Evolutionary conservation across 2,113 vertebrate species (phyloP), one percentile per base, ranked within the genome.

Genomic region (Callithrix jacchus): DNA sequence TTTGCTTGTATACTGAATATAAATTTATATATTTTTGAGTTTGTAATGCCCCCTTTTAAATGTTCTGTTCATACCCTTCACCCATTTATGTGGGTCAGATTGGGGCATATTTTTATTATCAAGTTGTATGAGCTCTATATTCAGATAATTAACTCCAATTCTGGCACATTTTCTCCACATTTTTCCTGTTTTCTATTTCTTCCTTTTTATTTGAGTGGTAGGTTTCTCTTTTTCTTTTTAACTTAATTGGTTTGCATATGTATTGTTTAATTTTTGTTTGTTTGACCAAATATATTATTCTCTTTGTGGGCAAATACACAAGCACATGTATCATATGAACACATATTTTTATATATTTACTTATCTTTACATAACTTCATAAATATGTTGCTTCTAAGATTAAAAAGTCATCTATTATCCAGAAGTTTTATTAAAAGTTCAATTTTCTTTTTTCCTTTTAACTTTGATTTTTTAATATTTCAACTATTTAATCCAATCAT

Each of bases 381-480:
- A 84, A 82, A 37, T 92, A 77, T 83, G 92, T 92, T 84, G 2
- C 17, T 83, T 76, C 37, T 82, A 64, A 64, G n/a, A 13, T 71
- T 77, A 77, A 70, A 80, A 91, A 74, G 2, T 92, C 47, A 70
- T 42, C 42, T 76, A 5, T 70, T 7, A 56, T n/a, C 17, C 49
- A 83, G 27, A 88, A 70, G 6, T 88, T 84, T 96, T 8, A 92
- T 82, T 25, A 68, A 74, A 56, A 61, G 8, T 0, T 54, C 27
- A 81, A 1, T 56, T 86, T 90, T 37, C 47, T 71, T 93, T 25
- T 30, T 61, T 17, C 45, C 56, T 76, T 71, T 77, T 56, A 70
- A 82, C 49, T 40, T 49, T 87, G 25, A 49, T 77, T 61, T 91
- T 47, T 68, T 81, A 40, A 91, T 92, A 87, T 76, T 96, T 93